Base-by-base conservation (phyloP, 1,140 invertebrate species). In the Drosophila burlai region DNA sequence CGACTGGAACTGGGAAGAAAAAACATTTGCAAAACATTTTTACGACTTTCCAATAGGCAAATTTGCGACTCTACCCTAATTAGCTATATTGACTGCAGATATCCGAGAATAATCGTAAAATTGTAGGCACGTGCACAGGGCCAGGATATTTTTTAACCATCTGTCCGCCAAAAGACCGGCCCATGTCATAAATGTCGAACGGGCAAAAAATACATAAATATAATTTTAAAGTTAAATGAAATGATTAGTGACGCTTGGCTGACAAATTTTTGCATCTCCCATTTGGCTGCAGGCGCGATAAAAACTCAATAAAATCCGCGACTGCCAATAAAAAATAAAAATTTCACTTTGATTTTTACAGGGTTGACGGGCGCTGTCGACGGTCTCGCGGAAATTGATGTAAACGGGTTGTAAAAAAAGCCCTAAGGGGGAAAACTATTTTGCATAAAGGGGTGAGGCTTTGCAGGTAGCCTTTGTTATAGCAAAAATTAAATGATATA, bases 1-100 rank as follows among this genome's bases (percentile, higher is more conserved):
- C 81, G 85, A 89, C 85, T 68, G 36, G 13, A 38, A 57, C 43
- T 47, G 31, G 38, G 38, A 52, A 59, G 34, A 13, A 62, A 59
- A 66, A 59, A 59, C 66, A 77, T 80, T 83, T 59, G 72, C 84
- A 54, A 61, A 80, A 81, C 76, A 64, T 58, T 79, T 82, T 89
- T 89, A 89, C 78, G 84, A 85, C 84, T 76, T 89, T 89, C 78
- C 83, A 90, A 89, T 89, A 89, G 80, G 75, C 75, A 81, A 87
- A 89, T 89, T 89, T 89, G 81, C 84, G 47, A 87, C 45, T 84
- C 81, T 85, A 72, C 61, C 84, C 87, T 89, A 89, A 89, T 89
- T 89, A 89, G 81, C 81, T 55, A 36, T 46, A 81, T 76, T 79
- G 73, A 67, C 47, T 34, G 57, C 43, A 47, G 52, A 75, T 42